phyloP scores from a whole-genome alignment of 2,888 invertebrate genomes.

The Pharmacophagus antenor region DNA sequence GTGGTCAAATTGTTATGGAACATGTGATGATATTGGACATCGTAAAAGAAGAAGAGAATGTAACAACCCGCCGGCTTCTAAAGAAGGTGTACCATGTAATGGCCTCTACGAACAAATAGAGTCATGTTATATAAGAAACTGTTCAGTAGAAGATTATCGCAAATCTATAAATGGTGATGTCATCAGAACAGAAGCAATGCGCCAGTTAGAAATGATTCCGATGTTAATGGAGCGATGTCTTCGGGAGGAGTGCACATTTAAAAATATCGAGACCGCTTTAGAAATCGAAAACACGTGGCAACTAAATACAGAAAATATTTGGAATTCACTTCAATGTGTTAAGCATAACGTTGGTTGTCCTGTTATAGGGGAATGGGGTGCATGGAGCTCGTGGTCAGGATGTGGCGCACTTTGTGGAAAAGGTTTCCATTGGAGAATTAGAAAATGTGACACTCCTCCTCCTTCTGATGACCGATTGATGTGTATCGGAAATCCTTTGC shows the following conservation, averaged over 20 bases:
- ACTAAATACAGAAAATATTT: conserved; percentile 59
- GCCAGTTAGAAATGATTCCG: conserved; percentile 62
- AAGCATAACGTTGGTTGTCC: conserved; percentile 76
- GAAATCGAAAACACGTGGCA: conserved; percentile 65
- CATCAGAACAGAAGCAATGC: conserved; percentile 56
- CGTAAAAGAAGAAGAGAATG: conserved; percentile 63
- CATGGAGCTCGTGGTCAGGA: conserved; percentile 65
- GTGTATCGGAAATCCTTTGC: conserved; percentile 58
- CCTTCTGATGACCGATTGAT: conserved; percentile 55
- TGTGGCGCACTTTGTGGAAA: conserved; percentile 69
- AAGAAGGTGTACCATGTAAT: conserved; percentile 64
- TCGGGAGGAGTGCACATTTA: conserved; percentile 65
- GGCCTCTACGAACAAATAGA: conserved; percentile 63
- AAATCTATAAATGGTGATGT: conserved; percentile 56
- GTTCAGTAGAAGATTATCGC: conserved; percentile 63
- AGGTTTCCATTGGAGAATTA: conserved; percentile 61
- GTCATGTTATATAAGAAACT: conserved; percentile 64
- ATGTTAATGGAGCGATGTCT: conserved; percentile 69
- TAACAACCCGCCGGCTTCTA: conserved; percentile 65
- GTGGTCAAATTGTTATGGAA: conserved; percentile 69
- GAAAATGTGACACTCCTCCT: conserved; percentile 65
- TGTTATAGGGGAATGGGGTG: conserved; percentile 66
- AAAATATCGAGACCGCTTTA: conserved; percentile 63
- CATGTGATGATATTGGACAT: conserved; percentile 70
- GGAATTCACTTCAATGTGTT: conserved; percentile 77